A percentile compares a stretch with the other conserved stretches of the same genome.
Evolutionary conservation across 2,113 vertebrate genomes (phyloP).

Genomic region (Grantiella picta): DNA sequence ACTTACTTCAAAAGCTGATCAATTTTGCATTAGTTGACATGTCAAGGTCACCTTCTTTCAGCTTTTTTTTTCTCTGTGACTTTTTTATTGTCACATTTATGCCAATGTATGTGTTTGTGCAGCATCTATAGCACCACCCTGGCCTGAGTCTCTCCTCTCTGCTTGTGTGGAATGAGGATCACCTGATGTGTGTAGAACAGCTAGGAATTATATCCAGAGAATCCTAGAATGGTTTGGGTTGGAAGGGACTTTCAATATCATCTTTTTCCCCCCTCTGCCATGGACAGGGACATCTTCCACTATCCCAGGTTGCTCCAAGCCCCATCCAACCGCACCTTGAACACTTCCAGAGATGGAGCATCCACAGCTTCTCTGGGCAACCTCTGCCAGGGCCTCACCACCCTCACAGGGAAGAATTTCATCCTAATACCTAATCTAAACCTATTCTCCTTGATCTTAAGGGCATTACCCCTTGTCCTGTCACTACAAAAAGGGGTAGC

Average conservation of each 20-base stretch:
- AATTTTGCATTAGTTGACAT: not conserved
- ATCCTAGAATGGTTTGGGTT: not conserved
- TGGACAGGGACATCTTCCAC: not conserved
- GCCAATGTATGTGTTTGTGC: not conserved
- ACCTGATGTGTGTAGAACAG: not conserved
- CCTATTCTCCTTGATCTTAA: not conserved
- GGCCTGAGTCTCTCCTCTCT: not conserved
- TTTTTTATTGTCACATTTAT: not conserved
- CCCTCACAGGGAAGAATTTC: not conserved
- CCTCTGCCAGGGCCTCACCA: not conserved
- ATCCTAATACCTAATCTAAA: not conserved
- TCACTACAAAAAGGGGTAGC: not conserved
- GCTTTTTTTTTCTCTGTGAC: not conserved
- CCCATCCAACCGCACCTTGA: accelerated
- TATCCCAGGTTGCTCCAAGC: not conserved
- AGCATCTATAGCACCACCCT: not conserved
- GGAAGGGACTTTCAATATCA: not conserved
- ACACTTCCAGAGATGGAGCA: not conserved
- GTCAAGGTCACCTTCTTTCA: not conserved
- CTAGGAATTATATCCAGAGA: not conserved
- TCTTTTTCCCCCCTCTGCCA: not conserved
- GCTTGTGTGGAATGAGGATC: not conserved
- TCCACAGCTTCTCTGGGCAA: not conserved
- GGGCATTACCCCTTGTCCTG: not conserved
- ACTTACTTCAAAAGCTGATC: not conserved